Base-by-base conservation (phyloP, 1,140 invertebrate species). In the Gonioctena quinquepunctata region DNA sequence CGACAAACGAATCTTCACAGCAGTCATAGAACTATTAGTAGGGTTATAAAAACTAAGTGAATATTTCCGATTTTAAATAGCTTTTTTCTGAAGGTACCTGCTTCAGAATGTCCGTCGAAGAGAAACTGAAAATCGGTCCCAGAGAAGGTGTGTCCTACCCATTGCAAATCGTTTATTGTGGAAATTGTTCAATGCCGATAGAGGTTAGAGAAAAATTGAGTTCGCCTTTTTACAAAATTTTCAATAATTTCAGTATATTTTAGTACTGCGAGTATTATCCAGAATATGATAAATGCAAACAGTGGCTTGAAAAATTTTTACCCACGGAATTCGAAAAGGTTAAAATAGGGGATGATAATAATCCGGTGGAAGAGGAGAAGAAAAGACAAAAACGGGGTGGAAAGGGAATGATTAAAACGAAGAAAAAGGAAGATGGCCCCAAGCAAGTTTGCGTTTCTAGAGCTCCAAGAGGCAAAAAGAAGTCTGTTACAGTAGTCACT, bases 241-340 rank as follows among this genome's bases (percentile, higher is more conserved):
- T 42, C 16, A 42, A 42, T 42, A 42, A 13, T 8, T n/a, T 42
- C 2, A 49, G 60, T 64, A 79, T 27, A 83, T 69, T 62, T n/a
- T 80, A 57, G 92, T 99, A 99, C 82, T 99, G 97, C 83, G 97
- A 99, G 88, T 98, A 96, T 85, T 97, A 97, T 86, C 96, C 96
- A 42, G 94, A 97, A 81, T 96, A 96, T 85, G 97, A 98, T 68
- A 97, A 97, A 85, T 99, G 97, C 82, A 97, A 97, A 83, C 90
- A 93, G 78, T 99, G 98, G 98, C 82, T 99, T 52, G 95, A 98
- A 83, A 93, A 93, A 79, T 93, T 98, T 88, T 85, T 99, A 62
- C 97, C 97, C 2, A 91, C 91, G 52, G 92, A 97, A 84, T 97
- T 98, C 84, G 93, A 96, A 81, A 95, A 94, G 84, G 88, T 94